Conservation (phyloP, 1,140 invertebrate species). For the Contarinia nasturtii region DNA sequence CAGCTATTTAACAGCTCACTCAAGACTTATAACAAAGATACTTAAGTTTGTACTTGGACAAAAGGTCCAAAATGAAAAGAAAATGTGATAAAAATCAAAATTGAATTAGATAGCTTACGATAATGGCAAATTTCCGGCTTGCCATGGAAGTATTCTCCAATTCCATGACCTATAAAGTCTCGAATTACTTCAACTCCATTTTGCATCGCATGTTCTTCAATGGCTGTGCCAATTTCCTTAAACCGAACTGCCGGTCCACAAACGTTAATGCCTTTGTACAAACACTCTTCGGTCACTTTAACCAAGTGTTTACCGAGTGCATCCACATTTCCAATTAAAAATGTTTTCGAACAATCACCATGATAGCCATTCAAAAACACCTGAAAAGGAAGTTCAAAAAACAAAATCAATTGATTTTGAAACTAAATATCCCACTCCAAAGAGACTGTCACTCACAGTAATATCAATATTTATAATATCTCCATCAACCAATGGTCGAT, state of each 20-base stretch:
- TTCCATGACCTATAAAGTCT: constrained; percentile 78
- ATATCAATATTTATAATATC: constrained; percentile 88
- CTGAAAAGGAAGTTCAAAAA: constrained; percentile 31
- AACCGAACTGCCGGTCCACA: constrained; percentile 62
- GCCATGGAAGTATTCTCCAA: constrained; percentile 82
- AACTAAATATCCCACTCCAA: too few species aligned
- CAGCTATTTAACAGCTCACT: neutral
- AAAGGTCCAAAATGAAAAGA: too few species aligned
- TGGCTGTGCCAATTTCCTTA: constrained; percentile 47
- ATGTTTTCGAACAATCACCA: constrained; percentile 84
- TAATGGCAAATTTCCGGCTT: constrained; percentile 73
- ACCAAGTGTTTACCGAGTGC: constrained; percentile 46
- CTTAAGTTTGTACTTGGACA: too few species aligned
- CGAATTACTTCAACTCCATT: constrained; percentile 50
- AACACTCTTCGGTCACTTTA: constrained; percentile 44
- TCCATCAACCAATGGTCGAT: constrained; percentile 54
- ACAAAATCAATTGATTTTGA: too few species aligned
- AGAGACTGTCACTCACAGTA: too few species aligned
- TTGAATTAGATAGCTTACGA: constrained; percentile 23
- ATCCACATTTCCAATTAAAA: constrained; percentile 65
- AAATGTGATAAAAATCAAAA: neutral
- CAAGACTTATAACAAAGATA: constrained; percentile 2
- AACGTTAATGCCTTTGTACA: constrained; percentile 33
- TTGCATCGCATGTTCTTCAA: constrained; percentile 40
- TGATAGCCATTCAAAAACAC: constrained; percentile 72